Conservation (phyloP, 2,888 invertebrate species). For the Drosophila longiperda region DNA sequence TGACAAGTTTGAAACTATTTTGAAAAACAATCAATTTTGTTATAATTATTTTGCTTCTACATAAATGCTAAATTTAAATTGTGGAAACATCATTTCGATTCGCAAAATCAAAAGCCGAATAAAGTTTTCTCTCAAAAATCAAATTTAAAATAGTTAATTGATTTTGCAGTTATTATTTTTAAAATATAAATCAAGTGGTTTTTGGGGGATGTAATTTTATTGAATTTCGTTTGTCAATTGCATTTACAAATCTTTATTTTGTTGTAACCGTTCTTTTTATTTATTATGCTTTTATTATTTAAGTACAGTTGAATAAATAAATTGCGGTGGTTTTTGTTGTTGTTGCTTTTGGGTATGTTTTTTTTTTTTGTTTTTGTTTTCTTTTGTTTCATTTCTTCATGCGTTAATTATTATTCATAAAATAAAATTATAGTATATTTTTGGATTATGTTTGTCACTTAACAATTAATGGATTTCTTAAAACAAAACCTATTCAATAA, state of each 20-base stretch:
- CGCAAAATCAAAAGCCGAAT: not conserved
- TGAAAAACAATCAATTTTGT: not conserved
- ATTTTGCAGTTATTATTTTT: constrained; percentile 3
- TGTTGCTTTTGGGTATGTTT: constrained; percentile 51
- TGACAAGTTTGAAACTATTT: not conserved
- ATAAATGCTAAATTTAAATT: not conserved
- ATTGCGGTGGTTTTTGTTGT: constrained; percentile 69
- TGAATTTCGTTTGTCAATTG: constrained; percentile 28
- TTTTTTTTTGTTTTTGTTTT: constrained; percentile 3
- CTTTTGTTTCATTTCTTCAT: not conserved
- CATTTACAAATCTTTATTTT: constrained; percentile 28
- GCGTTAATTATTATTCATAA: constrained; percentile 35
- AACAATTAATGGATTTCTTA: constrained; percentile 39
- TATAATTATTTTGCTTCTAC: not conserved
- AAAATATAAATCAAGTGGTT: constrained; percentile 25
- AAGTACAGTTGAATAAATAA: constrained; percentile 70
- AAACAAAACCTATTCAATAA: constrained; percentile 48
- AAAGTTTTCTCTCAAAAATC: not conserved
- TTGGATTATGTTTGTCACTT: constrained; percentile 55
- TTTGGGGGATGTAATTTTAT: constrained; percentile 31
- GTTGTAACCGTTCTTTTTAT: constrained; percentile 17
- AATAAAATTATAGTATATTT: constrained; percentile 51
- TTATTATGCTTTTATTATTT: constrained; percentile 35
- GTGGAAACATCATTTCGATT: not conserved
- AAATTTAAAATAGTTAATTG: not conserved